Percentiles rank a stretch among this genome's conserved stretches.
Evolutionary conservation across 2,888 invertebrate genomes (phyloP).

Genomic region (Cephonodes hylas): DNA sequence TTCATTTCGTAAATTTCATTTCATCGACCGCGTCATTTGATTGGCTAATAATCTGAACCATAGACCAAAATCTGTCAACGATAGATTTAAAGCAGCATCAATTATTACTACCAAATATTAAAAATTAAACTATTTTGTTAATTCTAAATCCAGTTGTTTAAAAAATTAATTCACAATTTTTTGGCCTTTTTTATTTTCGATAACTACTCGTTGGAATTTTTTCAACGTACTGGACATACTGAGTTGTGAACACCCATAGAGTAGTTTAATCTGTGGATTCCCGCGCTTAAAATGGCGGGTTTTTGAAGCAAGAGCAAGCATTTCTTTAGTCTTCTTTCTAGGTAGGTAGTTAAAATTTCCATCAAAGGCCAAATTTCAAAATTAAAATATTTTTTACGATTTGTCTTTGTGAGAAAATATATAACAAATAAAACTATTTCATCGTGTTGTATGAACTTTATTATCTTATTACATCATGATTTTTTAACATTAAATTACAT

Average conservation of each 20-base stretch:
- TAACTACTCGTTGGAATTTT: neutral
- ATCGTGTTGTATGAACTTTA: slow-evolving; percentile 64
- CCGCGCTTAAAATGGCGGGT: neutral
- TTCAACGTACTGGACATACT: neutral
- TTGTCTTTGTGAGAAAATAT: too few relatives aligned
- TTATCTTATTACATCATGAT: slow-evolving; percentile 72
- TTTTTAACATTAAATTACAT: slow-evolving; percentile 72
- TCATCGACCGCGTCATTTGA: slow-evolving; percentile 50
- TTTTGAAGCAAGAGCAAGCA: neutral
- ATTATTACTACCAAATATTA: neutral
- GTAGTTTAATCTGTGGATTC: neutral
- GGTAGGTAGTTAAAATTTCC: too few relatives aligned
- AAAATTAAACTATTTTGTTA: neutral
- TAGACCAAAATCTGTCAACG: slow-evolving; percentile 25
- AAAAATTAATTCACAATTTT: too few relatives aligned
- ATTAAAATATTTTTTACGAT: too few relatives aligned
- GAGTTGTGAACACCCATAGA: neutral
- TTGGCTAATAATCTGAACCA: slow-evolving; percentile 39
- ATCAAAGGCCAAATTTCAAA: too few relatives aligned
- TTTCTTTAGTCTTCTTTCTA: too few relatives aligned
- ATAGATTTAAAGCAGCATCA: slow-evolving; percentile 5
- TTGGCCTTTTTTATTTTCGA: too few relatives aligned
- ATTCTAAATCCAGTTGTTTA: too few relatives aligned
- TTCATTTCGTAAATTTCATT: slow-evolving; percentile 56
- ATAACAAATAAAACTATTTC: slow-evolving; percentile 16